A percentile compares a stretch with the other conserved stretches of the same genome.
Conservation (phyloP, 2,888 invertebrate genomes). For the Coelopa pilipes region DNA sequence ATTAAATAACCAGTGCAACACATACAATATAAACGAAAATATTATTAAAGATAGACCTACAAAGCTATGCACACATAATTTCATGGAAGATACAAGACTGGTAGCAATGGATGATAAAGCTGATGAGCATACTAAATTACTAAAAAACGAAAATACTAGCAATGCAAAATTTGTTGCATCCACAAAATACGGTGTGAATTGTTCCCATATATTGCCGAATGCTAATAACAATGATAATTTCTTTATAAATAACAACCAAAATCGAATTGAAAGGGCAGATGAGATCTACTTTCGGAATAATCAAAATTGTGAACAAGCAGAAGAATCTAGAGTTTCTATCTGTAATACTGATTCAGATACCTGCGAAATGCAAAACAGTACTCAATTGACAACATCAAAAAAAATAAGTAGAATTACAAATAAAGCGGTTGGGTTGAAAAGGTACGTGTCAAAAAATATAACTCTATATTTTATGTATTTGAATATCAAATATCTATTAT, state of each 20-base stretch:
- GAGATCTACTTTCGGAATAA: slow-evolving; percentile 38
- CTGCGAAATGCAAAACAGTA: slow-evolving; percentile 54
- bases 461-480: too few species aligned
- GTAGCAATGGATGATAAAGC: slow-evolving; percentile 29
- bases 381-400: slow-evolving; percentile 44
- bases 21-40: slow-evolving; percentile 19
- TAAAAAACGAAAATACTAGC: too few species aligned
- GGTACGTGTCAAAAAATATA: slow-evolving; percentile 54
- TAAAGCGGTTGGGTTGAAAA: slow-evolving; percentile 64
- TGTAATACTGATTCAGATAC: slow-evolving; percentile 55
- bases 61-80: background rate
- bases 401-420: slow-evolving; percentile 63
- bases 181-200: slow-evolving; percentile 47
- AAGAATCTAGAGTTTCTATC: slow-evolving; percentile 49
- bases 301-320: slow-evolving; percentile 51
- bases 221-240: slow-evolving; percentile 45
- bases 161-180: too few species aligned
- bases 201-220: slow-evolving; percentile 43
- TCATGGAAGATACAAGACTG: background rate
- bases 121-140: too few species aligned
- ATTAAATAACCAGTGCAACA: background rate
- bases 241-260: slow-evolving; percentile 50
- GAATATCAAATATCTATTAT: too few species aligned
- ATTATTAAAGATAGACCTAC: slow-evolving; percentile 23
- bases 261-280: slow-evolving; percentile 43